These are phyloP conservation scores for Drosophila histrio DNA, from an alignment of 2,888 invertebrate genomes.

Conservation along the genomic window DNA sequence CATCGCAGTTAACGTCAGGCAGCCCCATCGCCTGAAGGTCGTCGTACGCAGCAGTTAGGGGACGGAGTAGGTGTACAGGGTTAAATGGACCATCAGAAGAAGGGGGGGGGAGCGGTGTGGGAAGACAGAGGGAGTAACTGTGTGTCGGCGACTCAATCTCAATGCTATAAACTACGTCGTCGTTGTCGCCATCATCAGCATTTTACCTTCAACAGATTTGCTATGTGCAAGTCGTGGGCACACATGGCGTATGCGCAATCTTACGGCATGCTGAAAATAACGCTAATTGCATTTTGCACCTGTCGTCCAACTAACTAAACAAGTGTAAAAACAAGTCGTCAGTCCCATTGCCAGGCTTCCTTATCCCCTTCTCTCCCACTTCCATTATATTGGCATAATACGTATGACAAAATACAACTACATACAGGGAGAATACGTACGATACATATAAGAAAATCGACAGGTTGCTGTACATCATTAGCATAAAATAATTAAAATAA, in stretches of 20 bases:
- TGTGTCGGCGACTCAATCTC: constrained; percentile 55
- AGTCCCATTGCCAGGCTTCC: too few species aligned
- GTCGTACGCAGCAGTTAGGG: constrained; percentile 32
- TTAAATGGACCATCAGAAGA: background rate
- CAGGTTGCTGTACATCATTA: constrained; percentile 22
- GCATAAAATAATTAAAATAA: constrained; percentile 10
- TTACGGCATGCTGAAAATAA: constrained; percentile 64
- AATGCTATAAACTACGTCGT: constrained; percentile 76
- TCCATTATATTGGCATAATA: background rate
- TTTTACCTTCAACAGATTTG: constrained; percentile 65
- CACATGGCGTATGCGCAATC: constrained; percentile 71
- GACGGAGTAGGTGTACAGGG: background rate
- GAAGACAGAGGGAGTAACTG: background rate
- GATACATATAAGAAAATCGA: constrained; percentile 16
- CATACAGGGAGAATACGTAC: background rate
- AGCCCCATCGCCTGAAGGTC: constrained; percentile 58
- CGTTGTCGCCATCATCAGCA: constrained; percentile 13
- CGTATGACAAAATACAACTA: background rate
- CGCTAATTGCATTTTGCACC: constrained; percentile 72
- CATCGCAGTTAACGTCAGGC: constrained; percentile 38
- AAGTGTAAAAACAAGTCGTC: constrained; percentile 3
- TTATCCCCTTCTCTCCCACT: background rate
- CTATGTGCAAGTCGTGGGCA: constrained; percentile 22
- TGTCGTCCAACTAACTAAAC: constrained; percentile 45
- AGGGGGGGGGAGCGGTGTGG: background rate